Evolutionary conservation across 2,797 vertebrate genomes (phyloP), one percentile per base, ranked within the genome.

Genomic region (Aythya fuligula): DNA sequence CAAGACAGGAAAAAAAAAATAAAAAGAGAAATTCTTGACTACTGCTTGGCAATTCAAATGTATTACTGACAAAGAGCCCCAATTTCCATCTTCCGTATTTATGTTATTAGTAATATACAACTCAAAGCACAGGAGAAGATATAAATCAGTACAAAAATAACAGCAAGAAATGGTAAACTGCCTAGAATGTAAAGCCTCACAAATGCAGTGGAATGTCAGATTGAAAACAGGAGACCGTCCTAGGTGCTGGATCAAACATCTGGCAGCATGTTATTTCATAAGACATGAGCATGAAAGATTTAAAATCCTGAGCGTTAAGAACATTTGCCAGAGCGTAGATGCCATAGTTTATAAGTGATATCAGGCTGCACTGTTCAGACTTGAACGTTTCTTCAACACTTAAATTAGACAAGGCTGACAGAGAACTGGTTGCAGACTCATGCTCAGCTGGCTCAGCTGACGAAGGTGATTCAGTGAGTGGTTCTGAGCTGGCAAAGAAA

Each of bases 361-460:
- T 79, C 76, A 76, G 79, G 54, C 70, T 58, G 49, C 41, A 66
- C 21, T 93, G 85, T 83, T 95, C 85, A 84, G 92, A 83, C 89
- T 79, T 45, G 47, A 67, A 18, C 36, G 78, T 45, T 73, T 74
- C 89, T 92, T 91, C 87, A 90, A 15, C 49, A n/a, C 57, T 83
- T 60, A 69, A 85, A 96, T 96, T 92, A 94, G 84, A 85, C 79
- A 49, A 57, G 73, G 80, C 89, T 93, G 90, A 92, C 81, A 17
- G 4, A 79, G 53, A 94, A 90, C 81, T 75, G 83, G 86, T 89
- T 94, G 93, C 85, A 69, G 82, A 96, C 62, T 82, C 91, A 93
- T 74, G 69, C 89, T 96, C 97, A 96, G 96, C 95, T 96, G 97
- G 69, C 89, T 96, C 97, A 96, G 96, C 95, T 96, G 97, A 96